Conservation (phyloP, 2,797 vertebrate species). For the Lagodon rhomboides region DNA sequence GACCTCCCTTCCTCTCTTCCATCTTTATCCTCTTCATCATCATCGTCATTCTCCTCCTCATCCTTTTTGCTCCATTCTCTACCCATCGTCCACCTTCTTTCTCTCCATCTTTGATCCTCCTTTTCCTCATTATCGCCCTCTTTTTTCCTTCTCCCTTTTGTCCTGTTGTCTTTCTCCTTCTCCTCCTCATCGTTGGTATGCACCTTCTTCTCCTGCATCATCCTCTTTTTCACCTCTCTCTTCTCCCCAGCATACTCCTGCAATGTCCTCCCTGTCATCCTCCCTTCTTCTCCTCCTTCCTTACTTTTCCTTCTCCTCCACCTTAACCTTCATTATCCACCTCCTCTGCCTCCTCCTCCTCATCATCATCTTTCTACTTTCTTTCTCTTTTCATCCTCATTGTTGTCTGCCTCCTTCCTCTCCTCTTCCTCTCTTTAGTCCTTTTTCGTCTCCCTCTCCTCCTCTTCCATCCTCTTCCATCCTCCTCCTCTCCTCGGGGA, state of each 20-base stretch:
- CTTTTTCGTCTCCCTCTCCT: not conserved
- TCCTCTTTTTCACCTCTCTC: not conserved
- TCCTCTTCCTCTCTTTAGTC: not conserved
- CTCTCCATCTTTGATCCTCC: too few relatives aligned
- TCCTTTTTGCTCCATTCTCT: not conserved
- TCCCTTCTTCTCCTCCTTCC: not conserved
- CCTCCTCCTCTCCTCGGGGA: slow-evolving; percentile 42
- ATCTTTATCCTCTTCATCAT: not conserved
- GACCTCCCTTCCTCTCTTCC: too few relatives aligned
- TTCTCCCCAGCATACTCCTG: not conserved
- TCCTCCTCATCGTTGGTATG: not conserved
- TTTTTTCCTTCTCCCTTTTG: not conserved
- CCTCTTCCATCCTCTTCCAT: not conserved
- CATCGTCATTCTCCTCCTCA: not conserved
- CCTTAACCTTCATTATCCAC: not conserved
- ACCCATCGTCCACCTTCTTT: not conserved
- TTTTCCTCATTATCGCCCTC: not conserved
- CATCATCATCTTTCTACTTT: too few relatives aligned
- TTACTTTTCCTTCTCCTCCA: not conserved
- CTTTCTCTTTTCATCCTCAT: not conserved
- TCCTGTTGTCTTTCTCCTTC: not conserved
- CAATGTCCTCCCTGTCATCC: too few relatives aligned
- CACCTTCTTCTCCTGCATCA: not conserved
- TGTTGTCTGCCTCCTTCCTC: not conserved
- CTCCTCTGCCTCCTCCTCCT: not conserved